Evolutionary conservation across 1,140 invertebrate species (phyloP).

Genomic region (Pogonomyrmex californicus): DNA sequence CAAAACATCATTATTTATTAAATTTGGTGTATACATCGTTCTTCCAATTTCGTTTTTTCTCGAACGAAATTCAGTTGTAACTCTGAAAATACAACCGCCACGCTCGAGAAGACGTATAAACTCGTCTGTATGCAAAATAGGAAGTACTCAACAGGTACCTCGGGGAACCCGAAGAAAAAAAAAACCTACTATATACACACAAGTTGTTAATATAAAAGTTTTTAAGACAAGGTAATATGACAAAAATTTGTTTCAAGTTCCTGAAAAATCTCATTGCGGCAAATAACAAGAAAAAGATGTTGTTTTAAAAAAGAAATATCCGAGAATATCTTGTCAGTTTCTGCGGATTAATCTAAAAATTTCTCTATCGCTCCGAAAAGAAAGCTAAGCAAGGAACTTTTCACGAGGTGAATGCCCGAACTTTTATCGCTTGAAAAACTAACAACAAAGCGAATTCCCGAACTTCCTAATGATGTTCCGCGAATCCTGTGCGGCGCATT

Average conservation of each 20-base stretch:
- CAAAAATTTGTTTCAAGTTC: conserved; percentile 4
- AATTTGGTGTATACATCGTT: neutral
- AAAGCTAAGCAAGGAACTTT: neutral
- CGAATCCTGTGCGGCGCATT: neutral
- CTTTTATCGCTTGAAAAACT: conserved; percentile 19
- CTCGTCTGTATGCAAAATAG: conserved; percentile 46
- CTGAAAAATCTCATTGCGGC: conserved; percentile 14
- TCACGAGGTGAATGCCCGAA: neutral
- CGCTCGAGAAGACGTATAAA: conserved; percentile 18
- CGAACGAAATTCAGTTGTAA: neutral
- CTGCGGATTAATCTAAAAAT: conserved; percentile 36
- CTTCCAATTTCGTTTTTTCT: neutral
- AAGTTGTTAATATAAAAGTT: conserved; percentile 36
- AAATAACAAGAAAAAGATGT: neutral
- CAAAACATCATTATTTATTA: neutral
- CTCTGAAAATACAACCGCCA: neutral
- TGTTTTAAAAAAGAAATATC: neutral
- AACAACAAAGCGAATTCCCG: conserved; percentile 9
- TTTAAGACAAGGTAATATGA: neutral
- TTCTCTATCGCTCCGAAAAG: neutral
- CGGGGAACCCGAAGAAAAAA: neutral
- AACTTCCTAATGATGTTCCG: conserved; percentile 34
- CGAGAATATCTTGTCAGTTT: neutral
- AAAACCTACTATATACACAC: neutral
- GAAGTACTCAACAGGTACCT: conserved; percentile 14